Percentiles rank a stretch among this genome's conserved stretches.
phyloP scores from a whole-genome alignment of 2,113 vertebrate genomes.

The Illadopsis cleaveri region DNA sequence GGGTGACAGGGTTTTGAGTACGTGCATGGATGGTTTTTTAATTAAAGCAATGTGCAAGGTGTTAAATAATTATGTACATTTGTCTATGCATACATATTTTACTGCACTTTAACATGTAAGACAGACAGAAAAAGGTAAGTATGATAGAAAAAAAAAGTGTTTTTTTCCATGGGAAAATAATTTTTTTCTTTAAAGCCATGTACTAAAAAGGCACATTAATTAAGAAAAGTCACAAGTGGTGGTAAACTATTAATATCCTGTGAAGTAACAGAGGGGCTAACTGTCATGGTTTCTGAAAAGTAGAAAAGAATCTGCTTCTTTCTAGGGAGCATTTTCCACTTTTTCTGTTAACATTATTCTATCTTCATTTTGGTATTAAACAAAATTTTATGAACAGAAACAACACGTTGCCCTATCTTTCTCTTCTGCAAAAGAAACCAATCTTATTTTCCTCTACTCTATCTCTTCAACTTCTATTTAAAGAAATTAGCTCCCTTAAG shows the following conservation, averaged over 20 bases:
- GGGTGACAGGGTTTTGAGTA: background rate
- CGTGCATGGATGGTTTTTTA: background rate
- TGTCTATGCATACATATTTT: rapidly evolving
- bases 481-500: background rate
- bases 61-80: background rate
- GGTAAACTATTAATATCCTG: background rate
- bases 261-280: background rate
- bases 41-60: background rate
- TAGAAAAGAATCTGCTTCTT: background rate
- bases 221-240: background rate
- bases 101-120: background rate
- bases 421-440: background rate
- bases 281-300: background rate
- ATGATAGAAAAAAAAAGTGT: background rate
- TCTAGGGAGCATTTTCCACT: rapidly evolving
- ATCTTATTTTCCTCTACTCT: background rate
- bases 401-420: background rate
- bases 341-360: background rate
- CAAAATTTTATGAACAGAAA: background rate
- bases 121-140: background rate
- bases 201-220: background rate
- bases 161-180: background rate
- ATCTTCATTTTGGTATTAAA: background rate
- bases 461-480: background rate
- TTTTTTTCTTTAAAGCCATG: background rate